Percentiles rank a stretch among this genome's conserved stretches.
phyloP scores from a whole-genome alignment of 2,888 invertebrate species.

The Darwinula stevensoni region DNA sequence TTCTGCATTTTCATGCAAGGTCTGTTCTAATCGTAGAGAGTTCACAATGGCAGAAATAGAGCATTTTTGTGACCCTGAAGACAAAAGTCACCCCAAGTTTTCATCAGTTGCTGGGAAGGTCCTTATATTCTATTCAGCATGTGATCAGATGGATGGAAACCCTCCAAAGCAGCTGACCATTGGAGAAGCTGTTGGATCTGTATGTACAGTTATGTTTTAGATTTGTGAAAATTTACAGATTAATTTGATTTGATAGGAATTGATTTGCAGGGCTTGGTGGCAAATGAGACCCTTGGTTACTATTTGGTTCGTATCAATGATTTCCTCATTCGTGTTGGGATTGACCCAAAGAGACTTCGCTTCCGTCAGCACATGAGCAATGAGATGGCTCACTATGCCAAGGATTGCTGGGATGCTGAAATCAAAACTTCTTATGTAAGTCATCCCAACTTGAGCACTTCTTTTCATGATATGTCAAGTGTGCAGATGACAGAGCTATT shows the following conservation, averaged over 20 bases:
- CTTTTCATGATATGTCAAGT: too few relatives aligned
- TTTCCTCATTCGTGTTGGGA: conserved; percentile 58
- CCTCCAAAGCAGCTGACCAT: conserved; percentile 43
- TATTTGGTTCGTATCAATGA: conserved; percentile 83
- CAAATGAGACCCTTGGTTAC: conserved; percentile 89
- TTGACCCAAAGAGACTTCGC: conserved; percentile 51
- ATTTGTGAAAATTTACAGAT: neutral
- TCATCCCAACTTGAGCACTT: too few relatives aligned
- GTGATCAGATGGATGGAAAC: conserved; percentile 91
- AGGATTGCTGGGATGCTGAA: conserved; percentile 99
- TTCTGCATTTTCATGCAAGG: neutral
- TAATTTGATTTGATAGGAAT: neutral
- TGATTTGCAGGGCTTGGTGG: conserved; percentile 35
- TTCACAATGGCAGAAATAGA: conserved; percentile 99
- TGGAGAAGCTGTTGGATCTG: conserved; percentile 53
- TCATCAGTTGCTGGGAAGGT: conserved; percentile 35
- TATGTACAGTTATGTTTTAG: conserved; percentile 13
- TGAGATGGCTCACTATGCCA: conserved; percentile 99
- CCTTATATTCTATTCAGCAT: conserved; percentile 68
- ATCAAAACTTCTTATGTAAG: conserved; percentile 70
- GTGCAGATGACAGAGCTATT: too few relatives aligned
- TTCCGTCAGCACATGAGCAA: conserved; percentile 97
- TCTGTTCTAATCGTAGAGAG: conserved; percentile 28
- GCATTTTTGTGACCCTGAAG: conserved; percentile 79
- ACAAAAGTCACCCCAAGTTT: conserved; percentile 76